Evolutionary conservation across 2,797 vertebrate genomes (phyloP).

Genomic region (Sebastes dallii): DNA sequence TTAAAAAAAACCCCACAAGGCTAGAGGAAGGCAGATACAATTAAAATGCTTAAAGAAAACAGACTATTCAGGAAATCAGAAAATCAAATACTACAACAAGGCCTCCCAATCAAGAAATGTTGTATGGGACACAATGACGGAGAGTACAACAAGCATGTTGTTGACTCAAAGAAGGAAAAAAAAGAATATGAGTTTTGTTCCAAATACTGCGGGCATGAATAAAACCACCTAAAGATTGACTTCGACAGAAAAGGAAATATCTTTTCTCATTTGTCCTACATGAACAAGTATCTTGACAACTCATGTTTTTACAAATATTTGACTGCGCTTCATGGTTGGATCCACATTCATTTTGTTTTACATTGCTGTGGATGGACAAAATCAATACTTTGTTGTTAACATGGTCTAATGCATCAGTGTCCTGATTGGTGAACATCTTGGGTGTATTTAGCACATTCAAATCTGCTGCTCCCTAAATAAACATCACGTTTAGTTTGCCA

Average conservation of each 20-base stretch:
- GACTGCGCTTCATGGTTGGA: background rate
- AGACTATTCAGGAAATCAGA: conserved; percentile 58
- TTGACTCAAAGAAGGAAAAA: conserved; percentile 29
- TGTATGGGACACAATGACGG: conserved; percentile 19
- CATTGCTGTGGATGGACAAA: background rate
- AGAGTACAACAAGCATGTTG: conserved; percentile 36
- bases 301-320: background rate
- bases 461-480: background rate
- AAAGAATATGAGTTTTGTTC: background rate
- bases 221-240: conserved; percentile 8
- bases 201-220: conserved; percentile 4
- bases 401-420: background rate
- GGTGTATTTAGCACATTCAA: background rate
- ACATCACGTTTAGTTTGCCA: background rate
- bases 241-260: background rate
- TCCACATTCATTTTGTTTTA: background rate
- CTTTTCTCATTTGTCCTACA: background rate
- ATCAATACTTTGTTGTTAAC: background rate
- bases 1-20: background rate
- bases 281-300: background rate
- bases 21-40: conserved; percentile 28
- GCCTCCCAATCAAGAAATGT: conserved; percentile 30
- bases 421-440: background rate
- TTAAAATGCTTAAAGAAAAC: conserved; percentile 50
- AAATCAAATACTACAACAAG: conserved; percentile 60